Base-by-base conservation (phyloP, 1,140 invertebrate genomes). In the Philaenus spumarius region DNA sequence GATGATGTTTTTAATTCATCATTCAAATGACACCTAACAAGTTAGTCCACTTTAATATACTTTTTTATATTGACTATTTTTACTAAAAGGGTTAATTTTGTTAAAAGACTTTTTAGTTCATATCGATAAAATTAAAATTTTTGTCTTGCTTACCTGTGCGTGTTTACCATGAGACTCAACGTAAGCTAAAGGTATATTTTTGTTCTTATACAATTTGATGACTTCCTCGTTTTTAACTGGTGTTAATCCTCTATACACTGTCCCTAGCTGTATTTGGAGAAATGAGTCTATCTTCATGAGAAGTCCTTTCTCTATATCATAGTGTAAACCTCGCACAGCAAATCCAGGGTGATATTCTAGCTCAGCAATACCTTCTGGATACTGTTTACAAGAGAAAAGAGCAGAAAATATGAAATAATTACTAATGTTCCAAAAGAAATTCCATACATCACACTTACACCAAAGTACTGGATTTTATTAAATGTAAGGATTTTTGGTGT, bases 211-310 rank as follows among this genome's bases (percentile, higher is more conserved):
- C 26, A 93, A 72, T 59, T 83, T 75, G 1, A 91, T 75, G 34
- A 97, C 91, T 77, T 97, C 92, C 19, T 90, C 85, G 67, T 90
- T 86, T 15, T 83, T 76, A 0, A 98, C 79, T 12, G 84, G 83
- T 61, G 85, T 86, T 14, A 91, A 72, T 5, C 95, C 89, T 66
- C 90, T 81, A 71, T 94, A 97, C n/a, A 98, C 94, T 30, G 92
- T 87, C 35, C 92, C 95, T 69, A 94, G 82, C 73, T 98, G 95
- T 64, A 98, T 94, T 81, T 97, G 93, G 62, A 97, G 80, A 73
- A 97, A 98, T 15, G 92, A 93, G 76, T 98, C 95, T 64, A 98
- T 79, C 75, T 98, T 98, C 63, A 98, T 77, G 14, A 98, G 76
- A n/a, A 97, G 73, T 26, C 95, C 94, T 74, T 95, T 94, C 72